These are phyloP conservation scores for Apamea crenata DNA, from an alignment of 2,888 invertebrate genomes.

Conservation along the genomic window DNA sequence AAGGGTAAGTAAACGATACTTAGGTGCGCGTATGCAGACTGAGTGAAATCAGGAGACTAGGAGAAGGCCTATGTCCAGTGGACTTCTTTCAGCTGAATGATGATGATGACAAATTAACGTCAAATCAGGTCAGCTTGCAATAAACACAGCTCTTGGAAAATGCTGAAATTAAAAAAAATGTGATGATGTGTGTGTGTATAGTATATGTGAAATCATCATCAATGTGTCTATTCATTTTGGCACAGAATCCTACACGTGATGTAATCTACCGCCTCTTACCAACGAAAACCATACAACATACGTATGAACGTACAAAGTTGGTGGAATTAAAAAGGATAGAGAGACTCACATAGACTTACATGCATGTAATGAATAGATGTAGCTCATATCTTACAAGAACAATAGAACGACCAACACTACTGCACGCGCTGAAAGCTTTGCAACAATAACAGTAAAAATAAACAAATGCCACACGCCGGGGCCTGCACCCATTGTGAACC, in stretches of 20 bases:
- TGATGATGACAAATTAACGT: background rate
- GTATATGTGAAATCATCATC: background rate
- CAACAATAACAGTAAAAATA: constrained; percentile 69
- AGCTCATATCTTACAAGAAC: constrained; percentile 50
- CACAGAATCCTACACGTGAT: background rate
- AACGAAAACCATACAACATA: background rate
- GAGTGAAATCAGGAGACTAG: background rate
- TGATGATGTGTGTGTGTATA: background rate
- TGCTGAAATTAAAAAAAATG: background rate
- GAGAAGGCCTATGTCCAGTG: no score
- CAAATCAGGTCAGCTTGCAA: background rate
- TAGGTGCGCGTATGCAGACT: background rate
- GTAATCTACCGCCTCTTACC: background rate
- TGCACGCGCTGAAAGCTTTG: constrained; percentile 55
- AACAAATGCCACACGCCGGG: constrained; percentile 60
- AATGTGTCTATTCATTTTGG: background rate
- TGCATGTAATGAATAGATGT: constrained; percentile 24
- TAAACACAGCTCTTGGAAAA: background rate
- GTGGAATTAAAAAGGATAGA: constrained; percentile 26
- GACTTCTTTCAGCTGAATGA: background rate
- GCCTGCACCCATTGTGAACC: constrained; percentile 47
- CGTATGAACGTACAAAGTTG: background rate
- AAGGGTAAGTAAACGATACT: background rate
- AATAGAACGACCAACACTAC: constrained; percentile 42
- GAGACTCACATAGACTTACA: background rate